Conservation (phyloP, 2,113 vertebrate species). For the Bubo bubo region DNA sequence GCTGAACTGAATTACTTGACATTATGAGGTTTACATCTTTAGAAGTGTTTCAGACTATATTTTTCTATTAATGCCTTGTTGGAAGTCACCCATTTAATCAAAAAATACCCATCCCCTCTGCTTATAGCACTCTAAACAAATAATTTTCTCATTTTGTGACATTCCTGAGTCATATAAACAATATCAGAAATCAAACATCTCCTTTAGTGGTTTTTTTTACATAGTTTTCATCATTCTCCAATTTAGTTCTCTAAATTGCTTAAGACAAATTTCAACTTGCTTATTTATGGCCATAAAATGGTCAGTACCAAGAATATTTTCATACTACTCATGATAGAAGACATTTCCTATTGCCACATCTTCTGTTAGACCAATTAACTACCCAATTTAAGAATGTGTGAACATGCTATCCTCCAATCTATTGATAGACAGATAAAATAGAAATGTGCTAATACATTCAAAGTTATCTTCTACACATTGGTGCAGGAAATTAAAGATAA, state of each 20-base stretch:
- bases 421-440: neutral
- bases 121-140: neutral
- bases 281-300: neutral
- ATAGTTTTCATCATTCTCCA: neutral
- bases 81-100: neutral
- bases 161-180: neutral
- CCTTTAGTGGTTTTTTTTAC: neutral
- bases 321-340: neutral
- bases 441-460: neutral
- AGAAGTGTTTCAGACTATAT: neutral
- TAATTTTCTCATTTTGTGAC: neutral
- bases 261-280: neutral
- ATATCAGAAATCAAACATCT: neutral
- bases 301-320: neutral
- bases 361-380: neutral
- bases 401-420: neutral
- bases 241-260: neutral
- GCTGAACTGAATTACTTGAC: neutral
- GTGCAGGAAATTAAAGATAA: constrained; percentile 47
- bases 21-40: neutral
- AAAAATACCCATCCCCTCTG: neutral
- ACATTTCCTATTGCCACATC: neutral
- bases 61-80: neutral
- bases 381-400: neutral
- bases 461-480: neutral